Evolutionary conservation across 2,888 invertebrate species (phyloP).

Genomic region (Pyrgus malvae): DNA sequence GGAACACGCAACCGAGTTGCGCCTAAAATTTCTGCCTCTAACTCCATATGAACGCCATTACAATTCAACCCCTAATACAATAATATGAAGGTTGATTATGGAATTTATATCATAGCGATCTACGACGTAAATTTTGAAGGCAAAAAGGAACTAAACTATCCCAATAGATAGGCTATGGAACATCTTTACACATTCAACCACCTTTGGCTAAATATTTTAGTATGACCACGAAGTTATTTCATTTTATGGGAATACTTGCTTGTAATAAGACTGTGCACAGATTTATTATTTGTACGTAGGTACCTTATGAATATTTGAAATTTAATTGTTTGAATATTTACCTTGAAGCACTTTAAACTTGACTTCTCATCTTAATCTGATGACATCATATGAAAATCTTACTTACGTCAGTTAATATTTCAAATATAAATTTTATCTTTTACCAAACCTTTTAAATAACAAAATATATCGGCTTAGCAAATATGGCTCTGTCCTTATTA

Average conservation of each 20-base stretch:
- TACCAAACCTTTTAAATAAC: too few species aligned
- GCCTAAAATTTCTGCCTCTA: conserved; percentile 45
- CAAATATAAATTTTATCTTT: too few species aligned
- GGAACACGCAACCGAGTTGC: conserved; percentile 58
- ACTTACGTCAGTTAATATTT: too few species aligned
- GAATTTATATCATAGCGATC: conserved; percentile 31
- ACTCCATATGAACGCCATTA: conserved; percentile 28
- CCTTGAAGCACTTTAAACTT: too few species aligned
- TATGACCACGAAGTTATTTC: conserved; percentile 47
- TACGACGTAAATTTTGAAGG: background rate
- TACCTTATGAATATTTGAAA: too few species aligned
- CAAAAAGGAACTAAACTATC: conserved; percentile 49
- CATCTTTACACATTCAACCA: conserved; percentile 60
- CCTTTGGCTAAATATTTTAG: conserved; percentile 58
- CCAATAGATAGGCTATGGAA: conserved; percentile 52
- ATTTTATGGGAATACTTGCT: conserved; percentile 11
- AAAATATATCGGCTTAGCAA: too few species aligned
- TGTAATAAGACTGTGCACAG: background rate
- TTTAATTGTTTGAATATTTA: too few species aligned
- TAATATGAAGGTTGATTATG: conserved; percentile 32
- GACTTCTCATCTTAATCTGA: too few species aligned
- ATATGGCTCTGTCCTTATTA: too few species aligned
- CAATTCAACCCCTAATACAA: background rate
- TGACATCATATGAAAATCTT: too few species aligned
- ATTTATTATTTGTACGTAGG: too few species aligned